phyloP scores from a whole-genome alignment of 2,888 invertebrate species.

The Hetaerina titia region DNA sequence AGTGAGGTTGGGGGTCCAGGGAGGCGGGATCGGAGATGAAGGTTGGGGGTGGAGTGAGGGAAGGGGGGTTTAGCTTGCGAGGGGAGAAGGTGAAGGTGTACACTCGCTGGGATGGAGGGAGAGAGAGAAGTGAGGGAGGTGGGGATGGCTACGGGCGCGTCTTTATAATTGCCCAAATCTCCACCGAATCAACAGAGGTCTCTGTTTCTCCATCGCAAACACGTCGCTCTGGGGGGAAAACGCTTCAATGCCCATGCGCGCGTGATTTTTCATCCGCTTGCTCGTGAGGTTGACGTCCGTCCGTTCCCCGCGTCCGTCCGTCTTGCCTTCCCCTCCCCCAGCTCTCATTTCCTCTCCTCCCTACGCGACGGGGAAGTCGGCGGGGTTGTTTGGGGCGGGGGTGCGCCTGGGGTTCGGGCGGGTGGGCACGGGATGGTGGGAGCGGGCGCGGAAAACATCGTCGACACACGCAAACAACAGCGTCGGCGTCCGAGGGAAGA shows the following conservation, averaged over 20 bases:
- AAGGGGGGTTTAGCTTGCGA: not conserved
- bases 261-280: slow-evolving; percentile 47
- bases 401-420: not conserved
- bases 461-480: slow-evolving; percentile 5
- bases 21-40: not conserved
- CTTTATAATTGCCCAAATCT: slow-evolving; percentile 66
- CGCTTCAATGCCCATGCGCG: slow-evolving; percentile 51
- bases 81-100: not conserved
- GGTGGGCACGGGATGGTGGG: not conserved
- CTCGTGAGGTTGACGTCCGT: slow-evolving; percentile 38
- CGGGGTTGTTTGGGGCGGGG: not conserved
- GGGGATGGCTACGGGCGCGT: slow-evolving; percentile 11
- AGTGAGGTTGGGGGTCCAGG: not conserved
- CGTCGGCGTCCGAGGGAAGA: not conserved
- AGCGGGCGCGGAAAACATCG: slow-evolving; percentile 19
- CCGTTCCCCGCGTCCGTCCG: not conserved
- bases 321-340: not conserved
- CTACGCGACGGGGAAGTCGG: not conserved
- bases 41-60: not conserved
- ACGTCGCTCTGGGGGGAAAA: slow-evolving; percentile 19
- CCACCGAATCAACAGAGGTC: slow-evolving; percentile 67
- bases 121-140: not conserved
- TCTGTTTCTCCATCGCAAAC: slow-evolving; percentile 66
- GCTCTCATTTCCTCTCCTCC: not conserved
- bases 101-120: not conserved